These are phyloP conservation scores for Macrosiphum euphorbiae DNA, from an alignment of 2,888 invertebrate genomes.

Conservation along the genomic window DNA sequence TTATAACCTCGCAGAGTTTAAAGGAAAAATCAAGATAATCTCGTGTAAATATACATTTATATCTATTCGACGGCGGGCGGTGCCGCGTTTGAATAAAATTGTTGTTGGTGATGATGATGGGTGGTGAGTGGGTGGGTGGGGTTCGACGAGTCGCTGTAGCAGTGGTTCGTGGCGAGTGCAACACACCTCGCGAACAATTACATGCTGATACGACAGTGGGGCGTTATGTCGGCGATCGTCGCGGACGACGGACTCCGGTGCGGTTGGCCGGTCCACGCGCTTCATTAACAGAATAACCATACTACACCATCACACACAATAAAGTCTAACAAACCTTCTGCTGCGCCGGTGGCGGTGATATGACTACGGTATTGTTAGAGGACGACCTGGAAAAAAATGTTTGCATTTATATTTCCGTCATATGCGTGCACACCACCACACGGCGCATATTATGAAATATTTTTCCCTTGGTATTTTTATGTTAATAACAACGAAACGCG, in stretches of 20 bases:
- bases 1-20: not conserved
- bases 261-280: constrained; percentile 29
- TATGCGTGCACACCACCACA: not conserved
- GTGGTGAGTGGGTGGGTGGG: not conserved
- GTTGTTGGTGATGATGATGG: not conserved
- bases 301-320: not conserved
- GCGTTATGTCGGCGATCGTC: not conserved
- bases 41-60: not conserved
- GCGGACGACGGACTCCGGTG: constrained; percentile 18
- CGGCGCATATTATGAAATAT: not conserved
- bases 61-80: not conserved
- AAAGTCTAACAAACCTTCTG: constrained; percentile 28
- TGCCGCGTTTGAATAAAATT: not conserved
- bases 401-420: not conserved
- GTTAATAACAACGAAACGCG: constrained; percentile 3
- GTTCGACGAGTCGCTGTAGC: not conserved
- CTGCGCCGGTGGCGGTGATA: not conserved
- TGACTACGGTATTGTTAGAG: not conserved
- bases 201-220: not conserved
- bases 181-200: not conserved
- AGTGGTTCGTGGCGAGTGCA: not conserved
- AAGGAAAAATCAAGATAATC: not conserved
- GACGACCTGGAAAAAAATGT: not conserved
- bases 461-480: constrained; percentile 27
- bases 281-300: constrained; percentile 29